Base-by-base conservation (phyloP, 2,113 vertebrate genomes). In the Cathartes aura region DNA sequence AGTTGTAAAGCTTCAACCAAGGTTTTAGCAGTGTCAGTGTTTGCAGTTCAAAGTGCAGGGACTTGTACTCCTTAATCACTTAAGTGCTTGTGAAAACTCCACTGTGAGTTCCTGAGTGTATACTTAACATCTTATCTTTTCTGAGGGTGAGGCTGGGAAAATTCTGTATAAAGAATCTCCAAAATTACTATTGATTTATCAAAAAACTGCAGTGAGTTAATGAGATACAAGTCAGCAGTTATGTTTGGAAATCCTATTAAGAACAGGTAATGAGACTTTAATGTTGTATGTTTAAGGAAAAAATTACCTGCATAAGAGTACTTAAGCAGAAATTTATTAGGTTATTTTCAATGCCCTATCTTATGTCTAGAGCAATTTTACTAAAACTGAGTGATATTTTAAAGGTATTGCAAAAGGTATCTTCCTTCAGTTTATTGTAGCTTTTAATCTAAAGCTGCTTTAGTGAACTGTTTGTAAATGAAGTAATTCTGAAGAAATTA, bases 31-130 rank as follows among this genome's bases (percentile, higher is more conserved):
- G 15, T 76, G 88, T 96, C 72, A 70, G 12, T 91, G 60, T 96
- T 96, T 96, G 62, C 87, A 85, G 89, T 94, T 82, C 91, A 6
- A 87, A 95, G 94, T 96, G 68, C 94, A 47, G 56, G 64, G 23
- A 55, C 78, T 93, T 91, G 52, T 38, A 30, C 40, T 79, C 22
- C 76, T 94, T 95, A 63, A 71, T 95, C 56, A 67, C 76, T 87
- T 43, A 74, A 74, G 38, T 84, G 68, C 55, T 91, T 91, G 92
- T 92, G 43, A 82, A 82, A 94, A 62, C 29, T 5, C 12, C 16
- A 6, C 27, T 68, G 1, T 30, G 71, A 76, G 45, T 81, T 92
- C 40, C 29, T 42, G 62, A 64, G 43, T 32, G 15, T 56, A 17
- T 82, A 64, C 36, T 64, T 94, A 56, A 26, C 13, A 13, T 85